phyloP scores from a whole-genome alignment of 2,888 invertebrate genomes.

The Sinodicranocentrus sp. region DNA sequence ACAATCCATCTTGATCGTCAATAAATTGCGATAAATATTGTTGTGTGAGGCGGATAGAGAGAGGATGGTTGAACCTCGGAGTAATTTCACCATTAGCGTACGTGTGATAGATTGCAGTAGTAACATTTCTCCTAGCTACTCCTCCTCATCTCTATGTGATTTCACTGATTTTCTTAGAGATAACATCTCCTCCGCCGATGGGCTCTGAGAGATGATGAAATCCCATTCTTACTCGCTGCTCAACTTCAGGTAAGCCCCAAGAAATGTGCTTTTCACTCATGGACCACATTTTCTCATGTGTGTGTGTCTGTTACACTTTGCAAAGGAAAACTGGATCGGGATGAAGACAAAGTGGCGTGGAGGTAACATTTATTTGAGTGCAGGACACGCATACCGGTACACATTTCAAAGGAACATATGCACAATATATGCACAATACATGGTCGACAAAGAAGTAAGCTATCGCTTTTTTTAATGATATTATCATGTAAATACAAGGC shows the following conservation, averaged over 20 bases:
- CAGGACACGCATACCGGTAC: too few relatives aligned
- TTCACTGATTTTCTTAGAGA: constrained; percentile 27
- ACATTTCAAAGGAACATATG: too few relatives aligned
- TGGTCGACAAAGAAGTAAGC: too few relatives aligned
- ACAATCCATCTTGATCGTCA: constrained; percentile 11
- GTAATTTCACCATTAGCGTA: background rate
- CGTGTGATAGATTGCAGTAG: constrained; percentile 4
- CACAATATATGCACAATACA: too few relatives aligned
- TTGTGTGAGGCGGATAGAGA: constrained; percentile 20
- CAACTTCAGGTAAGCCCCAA: too few relatives aligned
- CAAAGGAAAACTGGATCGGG: constrained; percentile 51
- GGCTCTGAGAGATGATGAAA: too few relatives aligned
- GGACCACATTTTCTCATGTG: too few relatives aligned
- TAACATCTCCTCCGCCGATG: constrained; percentile 40
- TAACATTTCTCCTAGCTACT: background rate
- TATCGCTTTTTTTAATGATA: constrained; percentile 57
- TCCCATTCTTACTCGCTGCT: background rate
- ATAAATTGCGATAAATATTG: constrained; percentile 10
- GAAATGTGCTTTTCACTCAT: too few relatives aligned
- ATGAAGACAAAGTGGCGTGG: too few relatives aligned
- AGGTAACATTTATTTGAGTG: too few relatives aligned
- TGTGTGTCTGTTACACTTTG: background rate
- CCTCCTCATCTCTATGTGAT: constrained; percentile 2
- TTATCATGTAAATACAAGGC: constrained; percentile 67
- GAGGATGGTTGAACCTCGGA: background rate